Conservation (phyloP, 2,113 vertebrate genomes). For the Oncorhynchus clarkii region DNA sequence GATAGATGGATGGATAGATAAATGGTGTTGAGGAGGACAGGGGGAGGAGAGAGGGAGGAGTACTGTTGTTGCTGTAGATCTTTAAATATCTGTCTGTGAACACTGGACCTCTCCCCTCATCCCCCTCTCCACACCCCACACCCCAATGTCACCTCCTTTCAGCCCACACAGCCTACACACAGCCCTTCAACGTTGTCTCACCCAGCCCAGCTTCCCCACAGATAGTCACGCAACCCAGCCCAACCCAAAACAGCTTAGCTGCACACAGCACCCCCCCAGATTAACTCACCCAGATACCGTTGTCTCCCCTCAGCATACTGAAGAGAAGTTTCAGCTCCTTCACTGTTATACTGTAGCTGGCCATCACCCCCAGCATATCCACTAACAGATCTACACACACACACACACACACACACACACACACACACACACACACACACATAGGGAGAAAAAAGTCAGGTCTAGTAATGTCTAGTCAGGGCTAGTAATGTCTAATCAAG, state of each 20-base stretch:
- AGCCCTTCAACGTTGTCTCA: no score
- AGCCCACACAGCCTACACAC: no score
- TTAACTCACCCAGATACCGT: slow-evolving; percentile 92
- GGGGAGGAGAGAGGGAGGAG: background rate
- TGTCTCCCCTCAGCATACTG: slow-evolving; percentile 98
- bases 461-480: no score
- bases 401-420: slow-evolving; percentile 1
- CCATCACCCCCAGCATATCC: slow-evolving; percentile 99
- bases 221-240: no score
- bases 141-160: background rate
- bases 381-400: slow-evolving; percentile 90
- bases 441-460: no score
- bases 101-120: no score
- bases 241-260: no score
- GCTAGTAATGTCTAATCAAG: no score
- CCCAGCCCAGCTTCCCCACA: no score
- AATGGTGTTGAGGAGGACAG: background rate
- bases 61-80: no score
- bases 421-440: slow-evolving; percentile 46
- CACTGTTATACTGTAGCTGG: slow-evolving; percentile 99
- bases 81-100: no score
- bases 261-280: slow-evolving; percentile 25
- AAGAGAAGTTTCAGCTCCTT: slow-evolving; percentile 98
- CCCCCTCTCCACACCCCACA: background rate
- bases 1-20: no score